Base-by-base conservation (phyloP, 2,113 vertebrate species). In the Bettongia penicillata region DNA sequence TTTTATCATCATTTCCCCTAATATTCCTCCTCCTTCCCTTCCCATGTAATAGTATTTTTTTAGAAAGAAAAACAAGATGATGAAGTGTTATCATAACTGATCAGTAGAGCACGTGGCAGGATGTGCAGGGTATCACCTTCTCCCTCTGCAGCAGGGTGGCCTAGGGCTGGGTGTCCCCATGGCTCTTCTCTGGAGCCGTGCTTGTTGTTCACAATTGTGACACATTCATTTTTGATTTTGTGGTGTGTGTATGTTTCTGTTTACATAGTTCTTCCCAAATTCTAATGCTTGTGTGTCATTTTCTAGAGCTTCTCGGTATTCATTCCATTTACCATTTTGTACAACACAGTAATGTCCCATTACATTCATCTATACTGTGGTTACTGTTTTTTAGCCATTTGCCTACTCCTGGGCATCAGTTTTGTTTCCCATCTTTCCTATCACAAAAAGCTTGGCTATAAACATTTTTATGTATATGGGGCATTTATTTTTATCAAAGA, bases 31-130 rank as follows among this genome's bases (percentile, higher is more conserved):
- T 31, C 31, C 37, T 37, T 31, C 14, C 61, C 61, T 68, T 37
- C 61, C 26, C 61, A n/a, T 68, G 7, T 68, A 68, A 68, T 3
- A 16, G 12, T 37, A 19, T 16, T 57, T 61, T 61, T 61, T 61
- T 31, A 89, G 8, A 16, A 94, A 90, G 43, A 77, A 52, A 92
- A 77, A 96, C 48, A 91, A 57, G 77, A 93, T 50, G 61, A 93
- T 1, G 90, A 31, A 90, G 53, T 57, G 2, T 93, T 61, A 37
- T 47, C 8, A 7, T 68, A 93, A 91, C 53, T 93, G 93, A 84
- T 91, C 55, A 53, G 31, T 96, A 16, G 89, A 95, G 94, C 68
- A 84, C 92, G 84, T 92, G 49, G 37, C 92, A 37, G 94, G 24
- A 77, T 28, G 14, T n/a, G 25, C 53, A 55, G 95, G 61, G 49